Evolutionary conservation across 2,888 invertebrate species (phyloP), one percentile per base, ranked within the genome.

Genomic region (Noctua fimbriata): DNA sequence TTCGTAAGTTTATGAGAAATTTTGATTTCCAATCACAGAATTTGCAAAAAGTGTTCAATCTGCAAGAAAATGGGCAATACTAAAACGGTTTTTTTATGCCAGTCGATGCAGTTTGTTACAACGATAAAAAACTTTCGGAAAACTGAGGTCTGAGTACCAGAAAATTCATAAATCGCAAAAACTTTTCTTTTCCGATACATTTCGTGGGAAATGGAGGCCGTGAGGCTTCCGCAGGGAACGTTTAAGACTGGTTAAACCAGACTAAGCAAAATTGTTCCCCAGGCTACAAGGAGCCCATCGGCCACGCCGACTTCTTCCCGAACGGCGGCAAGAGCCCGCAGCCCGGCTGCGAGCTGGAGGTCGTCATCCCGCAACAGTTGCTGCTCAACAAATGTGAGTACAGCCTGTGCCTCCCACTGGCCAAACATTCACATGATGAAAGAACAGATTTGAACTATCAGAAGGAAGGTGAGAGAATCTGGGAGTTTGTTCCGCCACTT

Each of bases 231-330:
- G 24, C 52, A 52, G 52, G 9, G 24, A 24, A 9, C 55, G n/a
- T 58, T n/a, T 0, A 3, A n/a, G 55, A 58, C 1, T 58, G 24
- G 5, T 14, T 28, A 28, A 16, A 16, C 28, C 60, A 16, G 28
- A 60, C 28, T 60, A 28, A 60, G 28, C 6, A 7, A 2, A 18
- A 16, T 41, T 66, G 55, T 2, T 12, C 0, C 12, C 1, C 91
- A 96, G 97, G 97, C 0, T 94, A 93, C 91, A 97, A 97, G 24
- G 92, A 95, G 18, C 94, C 96, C 0, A 92, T 97, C 24, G 98
- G 98, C 0, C 97, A 98, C 91, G 97, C 95, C 41, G 98, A 98
- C 92, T 98, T 98, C 93, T 98, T 97, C 93, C 97, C 98, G 41
- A 98, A 98, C 93, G 96, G 97, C 14, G 98, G 98, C 14, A 95